A percentile compares a stretch with the other conserved stretches of the same genome.
Evolutionary conservation across 2,888 invertebrate species (phyloP).

Genomic region (Gnatocerus cornutus): DNA sequence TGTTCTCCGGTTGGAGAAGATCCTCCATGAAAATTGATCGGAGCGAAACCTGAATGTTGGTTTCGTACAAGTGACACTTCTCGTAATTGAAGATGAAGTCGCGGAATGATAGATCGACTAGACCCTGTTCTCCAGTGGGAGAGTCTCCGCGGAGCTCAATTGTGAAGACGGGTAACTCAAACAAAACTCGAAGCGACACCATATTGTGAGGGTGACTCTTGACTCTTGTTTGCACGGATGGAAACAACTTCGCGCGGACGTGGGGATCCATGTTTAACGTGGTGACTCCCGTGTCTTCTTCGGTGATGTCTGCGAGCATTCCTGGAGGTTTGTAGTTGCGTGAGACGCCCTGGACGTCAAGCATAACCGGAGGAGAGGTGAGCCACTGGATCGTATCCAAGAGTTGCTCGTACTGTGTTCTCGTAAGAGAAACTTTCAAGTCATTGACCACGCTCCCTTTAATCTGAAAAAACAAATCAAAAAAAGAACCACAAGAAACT

Average conservation of each 20-base stretch:
- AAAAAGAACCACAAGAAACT: neutral
- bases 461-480: slow-evolving; percentile 72
- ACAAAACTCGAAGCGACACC: slow-evolving; percentile 72
- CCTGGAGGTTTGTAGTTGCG: slow-evolving; percentile 56
- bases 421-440: slow-evolving; percentile 88
- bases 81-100: slow-evolving; percentile 87
- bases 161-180: slow-evolving; percentile 83
- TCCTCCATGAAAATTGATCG: slow-evolving; percentile 94
- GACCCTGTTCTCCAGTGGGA: slow-evolving; percentile 80
- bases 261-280: slow-evolving; percentile 78
- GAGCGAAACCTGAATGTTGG: slow-evolving; percentile 85
- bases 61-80: slow-evolving; percentile 79
- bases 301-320: slow-evolving; percentile 67
- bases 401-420: slow-evolving; percentile 92
- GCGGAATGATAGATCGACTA: slow-evolving; percentile 89
- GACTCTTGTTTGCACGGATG: slow-evolving; percentile 52
- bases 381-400: slow-evolving; percentile 78
- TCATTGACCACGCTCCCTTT: slow-evolving; percentile 87
- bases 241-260: slow-evolving; percentile 75
- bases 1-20: slow-evolving; percentile 83
- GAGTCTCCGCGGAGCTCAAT: slow-evolving; percentile 84
- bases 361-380: slow-evolving; percentile 64
- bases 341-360: slow-evolving; percentile 64
- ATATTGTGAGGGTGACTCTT: slow-evolving; percentile 8
- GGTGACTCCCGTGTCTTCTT: slow-evolving; percentile 72